Evolutionary conservation across 2,888 invertebrate species (phyloP), one percentile per base, ranked within the genome.

Genomic region (Acronicta alni): DNA sequence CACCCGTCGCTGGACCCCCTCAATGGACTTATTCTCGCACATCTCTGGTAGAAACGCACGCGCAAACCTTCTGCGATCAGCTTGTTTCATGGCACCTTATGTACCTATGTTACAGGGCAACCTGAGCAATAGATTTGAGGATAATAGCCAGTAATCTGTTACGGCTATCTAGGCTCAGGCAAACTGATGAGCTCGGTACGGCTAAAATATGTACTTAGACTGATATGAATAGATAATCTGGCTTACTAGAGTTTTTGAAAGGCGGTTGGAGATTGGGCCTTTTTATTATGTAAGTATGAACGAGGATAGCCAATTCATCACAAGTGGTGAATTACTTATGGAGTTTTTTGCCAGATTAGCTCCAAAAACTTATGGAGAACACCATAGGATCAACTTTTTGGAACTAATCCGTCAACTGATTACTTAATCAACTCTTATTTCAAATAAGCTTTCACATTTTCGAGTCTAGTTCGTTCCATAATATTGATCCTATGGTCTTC

Each of bases 91-190:
- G 38, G 14, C 15, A 17, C 10, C 20, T 35, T 0, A 38, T 3
- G 15, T 26, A 30, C 26, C 5, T 54, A 23, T 18, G 16, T 4
- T 30, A 42, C 42, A 51, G 20, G 14, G 51, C 18, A 41, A 41
- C 37, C n/a, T 10, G 45, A 15, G 64, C 49, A 47, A 54, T 73
- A 59, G 57, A 68, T 73, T 61, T 47, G 47, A n/a, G 67, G 64
- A 64, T 73, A 71, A 68, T 73, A 71, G 61, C 49, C 14, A 47
- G 67, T 54, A 72, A 73, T 72, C 62, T 57, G 59, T 72, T 55
- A 72, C 52, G 23, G 23, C 20, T 46, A 59, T 59, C 65, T 68
- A 52, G 57, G 49, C 30, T 44, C 52, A 45, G 55, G 46, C 35
- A 46, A 42, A 63, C 42, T 61, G 70, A 67, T 64, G 54, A 18